Evolutionary conservation across 2,797 vertebrate genomes (phyloP), one percentile per base, ranked within the genome.

Genomic region (Onychomys torridus): DNA sequence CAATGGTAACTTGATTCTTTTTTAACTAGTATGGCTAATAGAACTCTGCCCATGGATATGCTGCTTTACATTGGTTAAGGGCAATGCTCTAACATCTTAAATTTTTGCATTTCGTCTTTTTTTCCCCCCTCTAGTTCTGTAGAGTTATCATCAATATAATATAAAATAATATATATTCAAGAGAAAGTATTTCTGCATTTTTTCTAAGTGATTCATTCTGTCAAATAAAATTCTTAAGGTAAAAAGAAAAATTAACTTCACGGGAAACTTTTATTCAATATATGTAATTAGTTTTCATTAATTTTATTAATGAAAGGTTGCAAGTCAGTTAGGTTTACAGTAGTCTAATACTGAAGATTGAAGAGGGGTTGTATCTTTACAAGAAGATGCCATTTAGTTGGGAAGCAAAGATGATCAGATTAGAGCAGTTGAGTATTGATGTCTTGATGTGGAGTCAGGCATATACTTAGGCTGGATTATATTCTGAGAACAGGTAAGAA

Each of bases 221-320:
- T 93, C 95, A 95, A 71, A 97, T 90, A 97, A 96, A 96, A 94
- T 63, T 93, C 95, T 97, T 95, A 97, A 97, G 93, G 93, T 93
- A 97, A 97, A 94, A 57, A 95, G 91, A 61, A 96, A 97, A 97
- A 95, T 95, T 97, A 92, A 96, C 96, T 95, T 97, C 91, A 88
- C 19, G 91, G 82, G 89, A 95, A 98, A 97, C 93, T 96, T 97
- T 96, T 97, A 96, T 97, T 97, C 95, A 96, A 87, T 97, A 91
- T 88, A 55, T 91, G 81, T 95, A 97, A 97, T 97, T 97, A 97
- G 93, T 97, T 97, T 97, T 98, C 95, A 94, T 97, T 97, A 97
- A 97, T 92, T 97, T 96, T 97, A 97, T 97, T 97, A 97, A 96
- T 97, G 95, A 95, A 96, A 95, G 95, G 96, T 92, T 46, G 1